Percentiles rank a stretch among this genome's conserved stretches.
These are phyloP conservation scores for Rhynchotus rufescens DNA, from an alignment of 2,797 vertebrate species.

Conservation along the genomic window DNA sequence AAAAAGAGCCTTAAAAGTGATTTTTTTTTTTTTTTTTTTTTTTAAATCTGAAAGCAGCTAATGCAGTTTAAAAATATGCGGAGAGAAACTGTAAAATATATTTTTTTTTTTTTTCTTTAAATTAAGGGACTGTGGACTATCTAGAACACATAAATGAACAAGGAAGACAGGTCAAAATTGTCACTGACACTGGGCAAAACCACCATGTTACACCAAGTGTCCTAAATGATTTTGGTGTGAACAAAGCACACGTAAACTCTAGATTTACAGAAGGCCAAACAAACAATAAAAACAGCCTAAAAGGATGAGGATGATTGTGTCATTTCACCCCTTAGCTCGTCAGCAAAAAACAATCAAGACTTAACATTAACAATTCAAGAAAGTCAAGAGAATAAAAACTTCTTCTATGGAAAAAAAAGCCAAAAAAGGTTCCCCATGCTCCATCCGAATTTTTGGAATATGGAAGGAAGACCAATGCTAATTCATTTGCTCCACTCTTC, in stretches of 20 bases:
- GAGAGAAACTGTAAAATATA: not conserved
- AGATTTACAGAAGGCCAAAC: not conserved
- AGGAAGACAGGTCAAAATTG: not conserved
- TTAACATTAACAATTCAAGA: not conserved
- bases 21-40: too few relatives aligned
- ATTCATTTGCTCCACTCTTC: not conserved
- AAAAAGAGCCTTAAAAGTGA: not conserved
- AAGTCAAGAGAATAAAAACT: not conserved
- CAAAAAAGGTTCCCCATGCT: not conserved
- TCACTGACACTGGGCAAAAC: not conserved
- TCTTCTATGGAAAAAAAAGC: not conserved
- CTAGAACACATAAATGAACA: not conserved
- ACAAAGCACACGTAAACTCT: not conserved
- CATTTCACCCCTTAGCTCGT: not conserved
- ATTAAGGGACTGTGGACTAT: not conserved
- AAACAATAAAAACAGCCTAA: not conserved
- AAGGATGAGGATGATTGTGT: not conserved
- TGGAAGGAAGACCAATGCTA: not conserved
- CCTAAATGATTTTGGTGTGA: not conserved
- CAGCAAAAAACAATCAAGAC: not conserved
- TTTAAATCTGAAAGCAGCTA: not conserved
- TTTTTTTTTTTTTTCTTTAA: too few relatives aligned
- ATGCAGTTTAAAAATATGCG: not conserved
- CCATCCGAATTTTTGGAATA: not conserved
- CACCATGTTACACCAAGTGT: rapidly evolving